Evolutionary conservation across 1,140 invertebrate species (phyloP), one percentile per base, ranked within the genome.

Genomic region (Manduca sexta): DNA sequence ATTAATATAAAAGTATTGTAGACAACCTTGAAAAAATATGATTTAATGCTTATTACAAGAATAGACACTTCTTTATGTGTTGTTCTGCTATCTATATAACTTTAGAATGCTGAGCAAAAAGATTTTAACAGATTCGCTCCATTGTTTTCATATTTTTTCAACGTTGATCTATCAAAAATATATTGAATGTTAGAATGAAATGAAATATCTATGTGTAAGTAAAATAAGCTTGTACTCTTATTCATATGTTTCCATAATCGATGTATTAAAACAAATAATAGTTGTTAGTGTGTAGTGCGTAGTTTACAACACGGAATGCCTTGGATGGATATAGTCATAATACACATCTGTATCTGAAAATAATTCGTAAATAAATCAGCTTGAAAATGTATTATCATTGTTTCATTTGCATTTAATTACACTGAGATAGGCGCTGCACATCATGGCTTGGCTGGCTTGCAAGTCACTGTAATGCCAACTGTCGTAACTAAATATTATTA

Each of bases 361-460:
- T 55, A 60, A 66, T 64, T 64, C 54, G 52, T 49, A 56, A 73
- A 66, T 68, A 65, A 69, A 69, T 51, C 45, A 57, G 60, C 56
- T 60, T 56, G 30, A 60, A 60, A 59, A 49, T 30, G 42, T 42
- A 15, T 12, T 41, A 45, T 37, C n/a, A 39, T 40, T 53, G 38
- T 60, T 60, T 56, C n/a, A 56, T 52, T 49, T 37, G 3, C 8
- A 3, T 13, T 4, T 38, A 38, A 7, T n/a, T n/a, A n/a, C n/a
- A n/a, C n/a, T n/a, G n/a, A n/a, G n/a, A n/a, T n/a, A n/a, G n/a
- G n/a, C n/a, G n/a, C n/a, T n/a, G n/a, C n/a, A n/a, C n/a, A n/a
- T n/a, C n/a, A n/a, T n/a, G n/a, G n/a, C n/a, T n/a, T n/a, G n/a
- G n/a, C n/a, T n/a, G n/a, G n/a, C n/a, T n/a, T n/a, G n/a, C n/a